Conservation (phyloP, 2,888 invertebrate genomes). For the Anarsia innoxiella region DNA sequence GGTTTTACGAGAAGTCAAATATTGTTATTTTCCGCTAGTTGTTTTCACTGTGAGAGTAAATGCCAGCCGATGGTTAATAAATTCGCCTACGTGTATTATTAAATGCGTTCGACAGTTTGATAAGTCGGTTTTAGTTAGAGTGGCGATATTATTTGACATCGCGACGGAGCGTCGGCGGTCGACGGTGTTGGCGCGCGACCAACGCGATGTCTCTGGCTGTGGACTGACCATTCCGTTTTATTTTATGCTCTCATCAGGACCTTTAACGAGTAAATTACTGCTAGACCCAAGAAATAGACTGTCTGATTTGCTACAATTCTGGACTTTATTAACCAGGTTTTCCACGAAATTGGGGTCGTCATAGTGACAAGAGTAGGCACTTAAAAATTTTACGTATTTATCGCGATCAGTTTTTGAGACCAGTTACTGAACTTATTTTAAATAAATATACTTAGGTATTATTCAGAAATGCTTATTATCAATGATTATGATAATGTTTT, state of each 20-base stretch:
- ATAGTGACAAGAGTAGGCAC: too few relatives aligned
- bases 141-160: slow-evolving; percentile 24
- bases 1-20: slow-evolving; percentile 2
- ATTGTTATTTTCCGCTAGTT: not conserved
- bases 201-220: slow-evolving; percentile 8
- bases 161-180: too few relatives aligned
- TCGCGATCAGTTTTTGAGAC: too few relatives aligned
- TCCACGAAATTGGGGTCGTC: too few relatives aligned
- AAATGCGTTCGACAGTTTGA: slow-evolving; percentile 19
- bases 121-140: slow-evolving; percentile 12
- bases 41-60: slow-evolving; percentile 1
- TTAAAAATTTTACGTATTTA: too few relatives aligned
- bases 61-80: slow-evolving; percentile 1
- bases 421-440: too few relatives aligned
- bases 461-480: too few relatives aligned
- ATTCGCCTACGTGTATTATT: slow-evolving; percentile 16
- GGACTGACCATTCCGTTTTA: slow-evolving; percentile 57
- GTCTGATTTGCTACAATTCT: slow-evolving; percentile 19
- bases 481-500: too few relatives aligned
- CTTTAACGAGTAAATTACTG: slow-evolving; percentile 47
- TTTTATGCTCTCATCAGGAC: slow-evolving; percentile 66
- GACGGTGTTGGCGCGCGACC: slow-evolving; percentile 9
- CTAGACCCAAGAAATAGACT: slow-evolving; percentile 24
- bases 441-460: slow-evolving; percentile 1
- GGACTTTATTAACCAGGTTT: slow-evolving; percentile 5